Evolutionary conservation across 2,113 vertebrate species (phyloP), one percentile per base, ranked within the genome.

Genomic region (Trachemys scripta): DNA sequence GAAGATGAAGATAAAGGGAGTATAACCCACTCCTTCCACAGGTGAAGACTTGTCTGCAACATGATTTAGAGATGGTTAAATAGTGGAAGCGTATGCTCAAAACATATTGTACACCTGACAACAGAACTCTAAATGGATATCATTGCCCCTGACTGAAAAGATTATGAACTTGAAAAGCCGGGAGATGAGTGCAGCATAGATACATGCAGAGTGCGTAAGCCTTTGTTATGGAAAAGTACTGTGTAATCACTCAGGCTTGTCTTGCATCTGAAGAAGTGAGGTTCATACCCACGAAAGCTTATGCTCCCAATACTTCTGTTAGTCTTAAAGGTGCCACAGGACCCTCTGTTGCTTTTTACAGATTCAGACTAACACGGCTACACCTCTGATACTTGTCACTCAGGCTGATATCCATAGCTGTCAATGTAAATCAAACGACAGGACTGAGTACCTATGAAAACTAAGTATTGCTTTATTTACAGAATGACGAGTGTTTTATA

Each of bases 111-210:
- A 38, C 17, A 10, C n/a, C 19, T 1, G 50, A 38, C 50, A 85
- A 72, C 0, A 89, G 59, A 24, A 84, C 38, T 85, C 56, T 57
- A 45, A 89, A 56, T 9, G 62, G 56, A 2, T 22, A 10, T 3
- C 54, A 8, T 13, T 54, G 88, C 54, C 90, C 85, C 47, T 0
- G 0, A 38, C 76, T 80, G 54, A 69, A 80, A 82, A 76, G 22
- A 47, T 24, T 0, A 1, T 45, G 83, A 83, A 0, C 0, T 24
- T 29, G 25, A 51, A 38, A 8, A 42, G 3, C n/a, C 47, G 12
- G 79, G 24, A 8, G 45, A 88, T 87, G 86, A 95, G 45, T 6
- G 25, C 13, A 80, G 49, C 22, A 10, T 7, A 0, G n/a, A 72
- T 38, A 3, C 35, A 72, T 22, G 65, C 65, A 22, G 65, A 38